Evolutionary conservation across 2,797 vertebrate genomes (phyloP), one percentile per base, ranked within the genome.

Genomic region (Macropodus opercularis): DNA sequence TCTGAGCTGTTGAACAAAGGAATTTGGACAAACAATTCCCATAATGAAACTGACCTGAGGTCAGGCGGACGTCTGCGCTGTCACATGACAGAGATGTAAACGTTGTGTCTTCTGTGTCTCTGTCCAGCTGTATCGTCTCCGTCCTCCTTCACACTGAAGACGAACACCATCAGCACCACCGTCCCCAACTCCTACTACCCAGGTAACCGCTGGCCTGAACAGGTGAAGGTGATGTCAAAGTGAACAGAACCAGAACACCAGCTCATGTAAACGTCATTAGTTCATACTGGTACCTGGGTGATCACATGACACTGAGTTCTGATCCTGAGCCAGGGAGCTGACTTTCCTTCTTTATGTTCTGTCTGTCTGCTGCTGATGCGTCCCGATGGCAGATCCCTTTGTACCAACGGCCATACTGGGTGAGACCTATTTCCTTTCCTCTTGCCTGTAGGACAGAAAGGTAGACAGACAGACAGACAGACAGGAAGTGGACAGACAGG

Each of bases 331-430:
- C n/a, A n/a, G n/a, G n/a, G 23, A 50, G 38, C 34, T 61, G 51
- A 66, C 18, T n/a, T 31, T 31, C 22, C n/a, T 34, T 43, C 29
- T 50, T 14, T 63, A 39, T 59, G 0, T 27, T 24, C 51, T 70
- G 1, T 63, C 43, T 62, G 1, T 60, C 65, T 65, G 56, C 80
- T 79, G 80, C 75, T 60, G 81, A 52, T 40, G 68, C 46, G 36
- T 83, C 75, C 60, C 44, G 66, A 55, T 11, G 48, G 10, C 92
- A 97, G 96, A 97, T 84, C 95, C 95, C 81, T 96, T 96, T 88
- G 96, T 97, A 82, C 96, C 96, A 82, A 97, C 96, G 66, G 96
- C 95, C 91, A 97, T 97, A 90, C 91, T 97, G 92, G 96, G 96
- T 97, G 95, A 97, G 96, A 93, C 89, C 87, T 89, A 87, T 91